Conservation (phyloP, 2,113 vertebrate species). For the Hydropotes inermis region DNA sequence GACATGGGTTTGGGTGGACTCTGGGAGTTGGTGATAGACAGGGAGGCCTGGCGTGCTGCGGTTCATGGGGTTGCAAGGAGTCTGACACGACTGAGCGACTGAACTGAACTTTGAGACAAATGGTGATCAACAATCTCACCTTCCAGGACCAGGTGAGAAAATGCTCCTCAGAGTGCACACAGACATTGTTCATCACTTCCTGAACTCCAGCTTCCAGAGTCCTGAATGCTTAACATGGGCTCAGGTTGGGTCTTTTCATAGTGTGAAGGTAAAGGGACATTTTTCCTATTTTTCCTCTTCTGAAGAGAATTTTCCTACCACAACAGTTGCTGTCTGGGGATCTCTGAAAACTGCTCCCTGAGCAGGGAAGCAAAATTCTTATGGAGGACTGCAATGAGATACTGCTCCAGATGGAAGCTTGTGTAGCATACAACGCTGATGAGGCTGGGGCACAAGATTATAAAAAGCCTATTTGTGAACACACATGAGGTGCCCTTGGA, state of each 20-base stretch:
- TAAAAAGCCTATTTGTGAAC: background rate
- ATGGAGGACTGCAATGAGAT: background rate
- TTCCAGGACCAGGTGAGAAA: background rate
- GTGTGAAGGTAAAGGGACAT: background rate
- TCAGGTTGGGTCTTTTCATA: background rate
- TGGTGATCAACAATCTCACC: background rate
- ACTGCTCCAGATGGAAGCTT: background rate
- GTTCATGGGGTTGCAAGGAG: background rate
- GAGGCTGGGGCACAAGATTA: background rate
- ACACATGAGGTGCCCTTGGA: background rate
- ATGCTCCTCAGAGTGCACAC: background rate
- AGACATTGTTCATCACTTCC: background rate
- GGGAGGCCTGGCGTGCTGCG: background rate
- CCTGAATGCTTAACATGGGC: background rate
- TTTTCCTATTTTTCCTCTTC: background rate
- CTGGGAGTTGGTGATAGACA: background rate
- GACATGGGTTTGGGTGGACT: background rate
- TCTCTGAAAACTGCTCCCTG: background rate
- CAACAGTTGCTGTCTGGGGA: background rate
- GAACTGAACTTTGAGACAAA: background rate
- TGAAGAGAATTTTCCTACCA: background rate
- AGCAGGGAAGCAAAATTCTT: background rate
- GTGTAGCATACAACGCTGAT: too few species aligned
- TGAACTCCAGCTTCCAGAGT: background rate
- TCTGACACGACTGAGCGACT: fast-evolving